A percentile compares a stretch with the other conserved stretches of the same genome.
These are phyloP conservation scores for Zoanthus sociatus DNA, from an alignment of 92 coral and sea anemone species.

Conservation along the genomic window DNA sequence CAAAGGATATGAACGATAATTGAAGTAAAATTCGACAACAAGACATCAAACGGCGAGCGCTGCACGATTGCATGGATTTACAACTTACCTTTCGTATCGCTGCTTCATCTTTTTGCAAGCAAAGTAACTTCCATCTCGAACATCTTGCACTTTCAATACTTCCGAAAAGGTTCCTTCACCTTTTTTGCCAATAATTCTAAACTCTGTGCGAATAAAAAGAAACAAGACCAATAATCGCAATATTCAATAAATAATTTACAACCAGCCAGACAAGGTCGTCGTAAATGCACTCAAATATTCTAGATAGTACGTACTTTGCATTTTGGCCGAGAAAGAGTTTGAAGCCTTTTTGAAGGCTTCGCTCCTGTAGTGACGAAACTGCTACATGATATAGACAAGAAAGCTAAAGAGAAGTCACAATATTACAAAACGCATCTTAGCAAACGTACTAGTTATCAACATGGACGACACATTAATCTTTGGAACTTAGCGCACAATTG, in stretches of 20 bases:
- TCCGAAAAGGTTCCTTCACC: constrained; percentile 99
- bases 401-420: not conserved
- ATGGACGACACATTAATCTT: constrained; percentile 41
- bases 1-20: constrained; percentile 7
- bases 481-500: constrained; percentile 38
- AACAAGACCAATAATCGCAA: constrained; percentile 25
- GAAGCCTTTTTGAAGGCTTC: constrained; percentile 37
- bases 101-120: constrained; percentile 99
- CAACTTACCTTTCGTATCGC: constrained; percentile 86
- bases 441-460: not conserved
- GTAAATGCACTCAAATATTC: constrained; percentile 18
- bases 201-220: constrained; percentile 68
- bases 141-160: constrained; percentile 94
- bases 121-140: constrained; percentile 92
- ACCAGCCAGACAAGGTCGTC: constrained; percentile 36
- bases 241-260: constrained; percentile 38
- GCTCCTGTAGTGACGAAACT: not conserved
- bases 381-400: constrained; percentile 28
- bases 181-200: constrained; percentile 97
- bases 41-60: constrained; percentile 2
- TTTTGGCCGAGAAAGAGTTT: not conserved
- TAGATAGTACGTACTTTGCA: constrained; percentile 45
- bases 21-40: not conserved
- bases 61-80: not conserved
- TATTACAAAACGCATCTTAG: constrained; percentile 25